Conservation (phyloP, 2,113 vertebrate genomes). For the Tor tambroides region DNA sequence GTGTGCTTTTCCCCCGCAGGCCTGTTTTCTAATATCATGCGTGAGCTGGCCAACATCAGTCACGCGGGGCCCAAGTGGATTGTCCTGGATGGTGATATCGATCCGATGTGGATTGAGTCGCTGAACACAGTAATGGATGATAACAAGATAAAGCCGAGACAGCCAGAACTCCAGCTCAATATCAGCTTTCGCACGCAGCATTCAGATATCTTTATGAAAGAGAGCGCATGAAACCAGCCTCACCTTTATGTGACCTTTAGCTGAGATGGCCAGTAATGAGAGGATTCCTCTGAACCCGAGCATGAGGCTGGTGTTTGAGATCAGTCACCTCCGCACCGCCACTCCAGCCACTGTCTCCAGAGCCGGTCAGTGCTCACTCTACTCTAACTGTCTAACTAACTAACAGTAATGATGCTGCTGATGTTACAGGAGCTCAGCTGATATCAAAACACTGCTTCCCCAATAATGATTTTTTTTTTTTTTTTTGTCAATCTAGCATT, state of each 20-base stretch:
- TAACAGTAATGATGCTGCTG: background rate
- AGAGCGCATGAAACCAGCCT: background rate
- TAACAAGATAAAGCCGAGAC: constrained; percentile 86
- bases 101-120: constrained; percentile 99
- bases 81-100: constrained; percentile 95
- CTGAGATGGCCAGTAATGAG: constrained; percentile 87
- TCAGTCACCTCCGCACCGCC: constrained; percentile 87
- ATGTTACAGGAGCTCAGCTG: too few relatives aligned
- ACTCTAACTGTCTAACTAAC: background rate
- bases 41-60: constrained; percentile 87
- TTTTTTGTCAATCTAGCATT: background rate
- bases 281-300: constrained; percentile 89
- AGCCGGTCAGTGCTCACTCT: constrained; percentile 79
- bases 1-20: constrained; percentile 73
- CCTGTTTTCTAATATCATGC: constrained; percentile 92
- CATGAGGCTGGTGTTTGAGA: constrained; percentile 95
- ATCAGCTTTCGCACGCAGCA: background rate
- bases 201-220: background rate
- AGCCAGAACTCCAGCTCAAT: constrained; percentile 15
- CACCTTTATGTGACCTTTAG: background rate
- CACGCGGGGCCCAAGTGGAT: constrained; percentile 96
- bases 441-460: background rate
- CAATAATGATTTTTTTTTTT: background rate
- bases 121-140: constrained; percentile 99
- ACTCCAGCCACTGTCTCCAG: constrained; percentile 94